Evolutionary conservation across 2,113 vertebrate genomes (phyloP).

Genomic region (Lipotes vexillifer): DNA sequence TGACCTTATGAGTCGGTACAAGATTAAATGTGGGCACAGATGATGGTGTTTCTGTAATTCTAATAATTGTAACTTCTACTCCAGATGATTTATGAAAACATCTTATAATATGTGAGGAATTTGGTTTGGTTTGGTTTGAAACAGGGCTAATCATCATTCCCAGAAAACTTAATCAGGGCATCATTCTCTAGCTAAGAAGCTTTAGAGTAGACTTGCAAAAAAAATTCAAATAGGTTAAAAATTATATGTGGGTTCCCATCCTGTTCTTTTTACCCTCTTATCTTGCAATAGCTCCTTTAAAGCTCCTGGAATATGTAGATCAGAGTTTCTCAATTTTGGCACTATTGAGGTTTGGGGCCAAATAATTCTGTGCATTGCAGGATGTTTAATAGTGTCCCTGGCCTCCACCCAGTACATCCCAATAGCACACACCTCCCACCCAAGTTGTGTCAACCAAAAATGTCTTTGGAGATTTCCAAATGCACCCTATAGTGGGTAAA

Average conservation of each 20-base stretch:
- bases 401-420: not conserved
- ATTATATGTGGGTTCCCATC: not conserved
- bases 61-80: slow-evolving; percentile 20
- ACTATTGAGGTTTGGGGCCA: not conserved
- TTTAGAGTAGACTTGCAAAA: not conserved
- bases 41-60: not conserved
- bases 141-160: not conserved
- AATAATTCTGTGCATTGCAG: not conserved
- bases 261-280: not conserved
- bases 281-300: not conserved
- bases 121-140: not conserved
- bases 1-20: not conserved
- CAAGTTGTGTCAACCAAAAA: not conserved
- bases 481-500: not conserved
- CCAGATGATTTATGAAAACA: not conserved
- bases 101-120: not conserved
- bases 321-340: not conserved
- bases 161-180: slow-evolving; percentile 23
- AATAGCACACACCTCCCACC: not conserved
- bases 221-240: slow-evolving; percentile 13
- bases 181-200: slow-evolving; percentile 18
- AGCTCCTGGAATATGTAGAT: not conserved
- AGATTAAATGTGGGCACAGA: not conserved
- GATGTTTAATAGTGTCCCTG: not conserved
- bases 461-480: not conserved